These are phyloP conservation scores for Catamblyrhynchus diadema DNA, from an alignment of 2,797 vertebrate genomes.

Conservation along the genomic window DNA sequence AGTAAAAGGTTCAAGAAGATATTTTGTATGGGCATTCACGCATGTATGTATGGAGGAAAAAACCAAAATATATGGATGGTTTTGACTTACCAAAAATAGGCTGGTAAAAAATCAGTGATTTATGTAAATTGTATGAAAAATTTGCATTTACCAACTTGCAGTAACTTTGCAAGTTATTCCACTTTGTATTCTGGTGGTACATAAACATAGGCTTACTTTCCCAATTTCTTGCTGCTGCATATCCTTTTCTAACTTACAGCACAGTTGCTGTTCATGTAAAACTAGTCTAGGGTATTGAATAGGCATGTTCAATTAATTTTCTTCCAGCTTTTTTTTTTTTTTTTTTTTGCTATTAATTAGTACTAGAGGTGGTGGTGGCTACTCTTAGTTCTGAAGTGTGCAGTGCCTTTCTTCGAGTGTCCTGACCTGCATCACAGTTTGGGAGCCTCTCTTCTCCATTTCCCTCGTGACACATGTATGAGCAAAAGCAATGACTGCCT, in stretches of 20 bases:
- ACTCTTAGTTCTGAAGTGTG: neutral
- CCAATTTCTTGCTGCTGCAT: neutral
- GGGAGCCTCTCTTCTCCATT: neutral
- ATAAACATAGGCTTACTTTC: neutral
- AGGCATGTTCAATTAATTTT: neutral
- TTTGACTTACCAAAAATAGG: neutral
- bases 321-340: neutral
- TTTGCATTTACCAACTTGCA: neutral
- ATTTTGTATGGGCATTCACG: neutral
- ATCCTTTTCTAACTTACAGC: neutral
- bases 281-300: neutral
- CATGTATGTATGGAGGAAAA: neutral
- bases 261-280: neutral
- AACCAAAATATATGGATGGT: accelerated
- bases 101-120: neutral
- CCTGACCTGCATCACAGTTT: accelerated
- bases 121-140: neutral
- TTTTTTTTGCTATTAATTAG: neutral
- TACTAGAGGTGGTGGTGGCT: neutral
- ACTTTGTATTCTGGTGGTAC: neutral
- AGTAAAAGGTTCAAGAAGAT: neutral
- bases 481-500: neutral
- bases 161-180: neutral
- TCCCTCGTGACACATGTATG: accelerated
- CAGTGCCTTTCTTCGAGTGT: neutral